Base-by-base conservation (phyloP, 2,888 invertebrate species). In the Amphipyra tragopoginis region DNA sequence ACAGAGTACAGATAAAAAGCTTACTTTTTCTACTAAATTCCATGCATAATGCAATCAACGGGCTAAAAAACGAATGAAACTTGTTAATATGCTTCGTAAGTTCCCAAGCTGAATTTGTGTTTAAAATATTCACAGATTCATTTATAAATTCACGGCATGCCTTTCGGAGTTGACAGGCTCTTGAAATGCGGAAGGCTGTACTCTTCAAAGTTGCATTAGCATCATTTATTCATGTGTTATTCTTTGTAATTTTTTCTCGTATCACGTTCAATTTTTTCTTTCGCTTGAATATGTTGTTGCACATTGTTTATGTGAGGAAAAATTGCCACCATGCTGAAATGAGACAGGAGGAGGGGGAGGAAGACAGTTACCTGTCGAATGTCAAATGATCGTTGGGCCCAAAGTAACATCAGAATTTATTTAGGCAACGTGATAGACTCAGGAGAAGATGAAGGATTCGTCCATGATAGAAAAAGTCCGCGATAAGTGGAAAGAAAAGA, bases 1-100 rank as follows among this genome's bases (percentile, higher is more conserved):
- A 62, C 56, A 69, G 64, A 64, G 21, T 36, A 52, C 13, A 40
- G 36, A 62, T 38, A 73, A 58, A 73, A 63, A 56, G 29, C 34
- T 57, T 53, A 45, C 29, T 40, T 53, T 51, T 42, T 10, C 29
- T 36, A 44, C 60, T 50, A 45, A 55, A 60, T 52, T 66, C 54
- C 14, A 61, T 72, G 68, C 59, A 76, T 72, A 68, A 74, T 76
- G 68, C 56, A 74, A 74, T 74, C 72, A 76, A 61, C 43, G 21
- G 34, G n/a, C 50, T 45, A 51, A 54, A 63, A 66, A 56, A 47
- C 47, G 47, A 62, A 59, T 56, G 49, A 53, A 55, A 55, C 43
- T 62, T 52, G 21, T 42, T 60, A 63, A 58, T 60, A 52, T 51
- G 43, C 57, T 52, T 48, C 13, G 9, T 51, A 56, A 62, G 51